Percentiles rank a stretch among this genome's conserved stretches.
phyloP scores from a whole-genome alignment of 2,797 vertebrate genomes.

The Hypotaenidia okinawae region DNA sequence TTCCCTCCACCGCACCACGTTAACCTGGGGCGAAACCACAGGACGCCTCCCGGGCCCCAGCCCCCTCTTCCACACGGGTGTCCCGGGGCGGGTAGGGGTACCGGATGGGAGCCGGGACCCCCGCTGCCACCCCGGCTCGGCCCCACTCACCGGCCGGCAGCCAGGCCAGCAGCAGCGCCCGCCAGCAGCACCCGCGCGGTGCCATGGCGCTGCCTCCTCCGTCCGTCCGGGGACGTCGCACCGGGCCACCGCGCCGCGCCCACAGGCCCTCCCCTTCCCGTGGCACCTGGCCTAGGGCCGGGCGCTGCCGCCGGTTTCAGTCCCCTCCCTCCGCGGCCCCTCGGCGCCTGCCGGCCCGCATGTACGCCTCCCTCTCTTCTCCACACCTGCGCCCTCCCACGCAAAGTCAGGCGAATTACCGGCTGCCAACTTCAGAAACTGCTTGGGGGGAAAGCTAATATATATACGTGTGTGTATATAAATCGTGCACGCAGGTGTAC shows the following conservation, averaged over 20 bases:
- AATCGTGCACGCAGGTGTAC: background rate
- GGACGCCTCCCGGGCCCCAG: background rate
- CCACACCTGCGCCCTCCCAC: background rate
- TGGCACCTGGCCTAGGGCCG: conserved; percentile 14
- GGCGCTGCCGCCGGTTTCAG: background rate
- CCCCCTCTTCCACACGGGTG: background rate
- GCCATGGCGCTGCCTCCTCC: conserved; percentile 37
- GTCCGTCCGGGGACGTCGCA: background rate
- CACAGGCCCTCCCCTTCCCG: conserved; percentile 51
- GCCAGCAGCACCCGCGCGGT: background rate
- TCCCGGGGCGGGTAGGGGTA: background rate
- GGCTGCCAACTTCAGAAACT: background rate
- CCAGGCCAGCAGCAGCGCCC: conserved; percentile 64
- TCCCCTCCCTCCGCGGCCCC: background rate
- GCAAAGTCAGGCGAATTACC: too few relatives aligned
- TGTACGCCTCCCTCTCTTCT: background rate
- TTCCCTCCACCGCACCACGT: background rate
- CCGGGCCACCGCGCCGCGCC: background rate
- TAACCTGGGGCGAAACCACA: background rate
- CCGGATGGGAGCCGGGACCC: too few relatives aligned
- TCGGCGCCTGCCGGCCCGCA: background rate
- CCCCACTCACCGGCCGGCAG: conserved; percentile 76
- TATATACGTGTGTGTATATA: too few relatives aligned
- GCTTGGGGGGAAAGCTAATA: too few relatives aligned
- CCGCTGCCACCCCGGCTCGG: background rate